These are phyloP conservation scores for Cotesia chilonis DNA, from an alignment of 1,140 invertebrate genomes.

Conservation along the genomic window DNA sequence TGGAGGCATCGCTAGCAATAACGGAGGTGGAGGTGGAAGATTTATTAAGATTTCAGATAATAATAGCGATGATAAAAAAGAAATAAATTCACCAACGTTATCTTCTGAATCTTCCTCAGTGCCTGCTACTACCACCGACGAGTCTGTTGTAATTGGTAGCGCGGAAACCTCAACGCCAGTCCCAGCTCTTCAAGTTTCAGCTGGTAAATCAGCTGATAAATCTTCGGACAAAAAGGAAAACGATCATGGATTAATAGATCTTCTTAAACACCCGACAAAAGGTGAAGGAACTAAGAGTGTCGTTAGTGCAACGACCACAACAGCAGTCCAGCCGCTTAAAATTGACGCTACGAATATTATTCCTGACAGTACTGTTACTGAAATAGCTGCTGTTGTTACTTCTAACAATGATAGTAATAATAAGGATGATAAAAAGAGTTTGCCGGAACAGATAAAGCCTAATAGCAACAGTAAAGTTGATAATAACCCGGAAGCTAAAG, in stretches of 20 bases:
- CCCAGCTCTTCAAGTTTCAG: no score
- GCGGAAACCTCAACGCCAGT: neutral
- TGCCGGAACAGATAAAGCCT: neutral
- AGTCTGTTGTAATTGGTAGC: constrained; percentile 15
- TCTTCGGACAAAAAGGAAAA: neutral
- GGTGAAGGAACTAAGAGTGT: constrained; percentile 59
- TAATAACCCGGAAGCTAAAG: neutral
- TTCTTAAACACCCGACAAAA: constrained; percentile 52
- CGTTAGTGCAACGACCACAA: constrained; percentile 59
- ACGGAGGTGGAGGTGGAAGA: constrained; percentile 9
- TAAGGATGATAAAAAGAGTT: neutral
- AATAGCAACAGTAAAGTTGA: neutral
- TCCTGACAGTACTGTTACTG: constrained; percentile 18
- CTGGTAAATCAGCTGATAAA: neutral
- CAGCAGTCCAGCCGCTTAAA: constrained; percentile 58
- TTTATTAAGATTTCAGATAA: constrained; percentile 27
- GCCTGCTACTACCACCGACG: neutral
- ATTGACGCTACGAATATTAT: constrained; percentile 49
- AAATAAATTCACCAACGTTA: neutral
- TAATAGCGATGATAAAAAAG: neutral
- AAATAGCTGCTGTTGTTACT: neutral
- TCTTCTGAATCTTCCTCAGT: neutral
- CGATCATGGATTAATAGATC: constrained; percentile 48
- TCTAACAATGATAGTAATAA: constrained; percentile 10
- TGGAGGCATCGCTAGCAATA: no score